Conservation (phyloP, 2,797 vertebrate genomes). For the Acestrorhynchus altus region DNA sequence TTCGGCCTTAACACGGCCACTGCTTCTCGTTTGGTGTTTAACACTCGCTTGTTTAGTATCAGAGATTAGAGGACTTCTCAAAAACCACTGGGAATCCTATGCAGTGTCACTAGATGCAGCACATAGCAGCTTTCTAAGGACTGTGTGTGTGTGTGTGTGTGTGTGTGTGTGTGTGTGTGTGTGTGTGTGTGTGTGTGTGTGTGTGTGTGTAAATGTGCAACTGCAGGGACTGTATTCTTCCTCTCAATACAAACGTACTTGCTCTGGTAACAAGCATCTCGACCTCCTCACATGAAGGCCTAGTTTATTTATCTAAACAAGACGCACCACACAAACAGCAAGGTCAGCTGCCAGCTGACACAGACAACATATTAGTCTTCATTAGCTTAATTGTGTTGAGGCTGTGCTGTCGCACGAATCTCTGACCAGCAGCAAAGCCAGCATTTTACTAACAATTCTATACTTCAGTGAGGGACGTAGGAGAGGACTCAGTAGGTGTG, state of each 20-base stretch:
- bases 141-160: constrained; percentile 4
- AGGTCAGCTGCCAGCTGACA: constrained; percentile 51
- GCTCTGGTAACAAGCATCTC: constrained; percentile 47
- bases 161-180: neutral
- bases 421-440: constrained; percentile 2
- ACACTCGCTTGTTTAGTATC: constrained; percentile 11
- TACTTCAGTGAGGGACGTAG: neutral
- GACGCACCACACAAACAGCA: constrained; percentile 49
- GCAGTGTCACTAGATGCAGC: constrained; percentile 21
- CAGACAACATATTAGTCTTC: constrained; percentile 55
- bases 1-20: constrained; percentile 9
- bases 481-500: neutral
- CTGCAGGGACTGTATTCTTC: constrained; percentile 29
- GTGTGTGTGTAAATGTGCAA: too few relatives aligned
- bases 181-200: constrained; percentile 21
- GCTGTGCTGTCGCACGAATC: constrained; percentile 22
- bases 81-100: neutral
- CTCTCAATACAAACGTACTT: constrained; percentile 19
- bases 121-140: neutral
- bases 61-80: neutral
- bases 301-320: constrained; percentile 49
- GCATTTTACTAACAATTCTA: neutral
- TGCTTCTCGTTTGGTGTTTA: neutral
- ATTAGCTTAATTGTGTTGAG: constrained; percentile 43
- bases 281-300: constrained; percentile 60